A percentile compares a stretch with the other conserved stretches of the same genome.
Conservation (phyloP, 2,888 invertebrate genomes). For the Tipula vernalis region DNA sequence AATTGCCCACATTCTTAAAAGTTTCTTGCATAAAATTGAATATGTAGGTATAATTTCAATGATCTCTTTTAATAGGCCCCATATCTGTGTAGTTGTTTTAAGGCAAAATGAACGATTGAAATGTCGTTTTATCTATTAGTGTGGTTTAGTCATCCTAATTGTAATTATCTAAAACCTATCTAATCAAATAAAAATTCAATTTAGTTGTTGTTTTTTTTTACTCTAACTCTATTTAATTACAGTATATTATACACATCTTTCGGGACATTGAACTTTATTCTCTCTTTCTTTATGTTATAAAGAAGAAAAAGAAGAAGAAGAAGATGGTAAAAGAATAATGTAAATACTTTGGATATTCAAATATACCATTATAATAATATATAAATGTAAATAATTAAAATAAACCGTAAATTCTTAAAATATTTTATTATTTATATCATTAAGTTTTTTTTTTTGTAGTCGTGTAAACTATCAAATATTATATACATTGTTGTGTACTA, state of each 20-base stretch:
- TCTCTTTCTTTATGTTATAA: neutral
- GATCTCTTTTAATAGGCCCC: neutral
- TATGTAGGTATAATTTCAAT: neutral
- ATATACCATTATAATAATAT: neutral
- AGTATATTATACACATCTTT: neutral
- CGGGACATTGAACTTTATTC: neutral
- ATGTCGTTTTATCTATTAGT: neutral
- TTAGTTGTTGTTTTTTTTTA: neutral
- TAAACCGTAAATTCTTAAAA: neutral
- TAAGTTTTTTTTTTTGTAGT: neutral
- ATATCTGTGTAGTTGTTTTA: neutral
- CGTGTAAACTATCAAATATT: neutral
- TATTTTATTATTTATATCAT: neutral
- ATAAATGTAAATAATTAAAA: neutral
- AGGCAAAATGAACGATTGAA: neutral
- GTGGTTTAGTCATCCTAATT: neutral
- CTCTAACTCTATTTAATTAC: neutral
- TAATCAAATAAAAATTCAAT: neutral
- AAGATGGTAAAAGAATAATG: neutral
- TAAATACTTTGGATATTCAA: neutral
- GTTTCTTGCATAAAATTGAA: neutral
- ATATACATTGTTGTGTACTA: neutral
- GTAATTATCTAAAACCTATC: neutral
- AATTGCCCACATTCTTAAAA: conserved; percentile 5
- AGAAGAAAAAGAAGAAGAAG: neutral